Conservation (phyloP, 2,797 vertebrate species). For the Argyrosomus regius region DNA sequence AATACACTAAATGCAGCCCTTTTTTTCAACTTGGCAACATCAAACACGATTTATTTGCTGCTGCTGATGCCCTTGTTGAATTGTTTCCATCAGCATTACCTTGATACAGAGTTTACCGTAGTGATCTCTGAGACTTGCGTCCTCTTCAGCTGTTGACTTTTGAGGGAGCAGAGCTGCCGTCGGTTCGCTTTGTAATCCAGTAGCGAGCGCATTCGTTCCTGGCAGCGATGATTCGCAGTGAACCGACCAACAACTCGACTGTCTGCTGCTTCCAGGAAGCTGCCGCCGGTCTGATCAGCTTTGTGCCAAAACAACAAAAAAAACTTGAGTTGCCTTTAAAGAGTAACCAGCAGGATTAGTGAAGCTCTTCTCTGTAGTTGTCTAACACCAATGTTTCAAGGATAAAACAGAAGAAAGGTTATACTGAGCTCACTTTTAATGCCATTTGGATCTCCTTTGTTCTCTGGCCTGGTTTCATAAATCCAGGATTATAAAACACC, state of each 20-base stretch:
- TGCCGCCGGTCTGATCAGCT: slow-evolving; percentile 47
- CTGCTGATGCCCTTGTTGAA: not conserved
- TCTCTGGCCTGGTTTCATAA: slow-evolving; percentile 39
- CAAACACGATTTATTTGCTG: not conserved
- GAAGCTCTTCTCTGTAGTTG: slow-evolving; percentile 27
- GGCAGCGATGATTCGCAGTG: slow-evolving; percentile 9
- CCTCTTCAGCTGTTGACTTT: slow-evolving; percentile 14
- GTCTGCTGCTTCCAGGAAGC: slow-evolving; percentile 34
- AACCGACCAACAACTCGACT: slow-evolving; percentile 15
- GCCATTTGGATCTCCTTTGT: slow-evolving; percentile 13
- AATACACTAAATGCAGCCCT: not conserved
- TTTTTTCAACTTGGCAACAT: slow-evolving; percentile 4
- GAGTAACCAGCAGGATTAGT: slow-evolving; percentile 47
- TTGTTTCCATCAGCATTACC: no score
- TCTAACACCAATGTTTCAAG: slow-evolving; percentile 34
- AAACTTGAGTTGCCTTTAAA: slow-evolving; percentile 22
- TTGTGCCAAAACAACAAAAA: slow-evolving; percentile 37
- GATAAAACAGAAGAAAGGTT: slow-evolving; percentile 33
- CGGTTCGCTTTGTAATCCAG: slow-evolving; percentile 26
- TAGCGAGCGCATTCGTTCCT: slow-evolving; percentile 36
- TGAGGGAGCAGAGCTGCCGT: not conserved
- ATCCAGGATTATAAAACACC: slow-evolving; percentile 48
- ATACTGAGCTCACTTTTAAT: slow-evolving; percentile 13
- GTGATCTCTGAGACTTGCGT: not conserved
- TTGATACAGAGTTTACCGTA: not conserved